Evolutionary conservation across 1,140 invertebrate genomes (phyloP).

Genomic region (Adoxophyes honmai): DNA sequence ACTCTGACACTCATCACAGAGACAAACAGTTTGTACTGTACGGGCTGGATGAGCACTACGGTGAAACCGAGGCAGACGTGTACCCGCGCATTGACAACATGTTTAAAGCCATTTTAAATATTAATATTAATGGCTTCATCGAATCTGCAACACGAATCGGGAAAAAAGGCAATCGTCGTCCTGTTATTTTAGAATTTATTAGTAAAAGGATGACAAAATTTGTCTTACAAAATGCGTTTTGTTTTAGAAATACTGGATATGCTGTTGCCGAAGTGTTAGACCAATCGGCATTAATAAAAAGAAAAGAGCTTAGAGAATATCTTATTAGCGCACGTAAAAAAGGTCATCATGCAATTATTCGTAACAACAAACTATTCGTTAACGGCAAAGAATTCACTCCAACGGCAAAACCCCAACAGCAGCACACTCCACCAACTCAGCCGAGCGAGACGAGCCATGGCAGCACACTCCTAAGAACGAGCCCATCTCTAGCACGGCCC

Average conservation of each 20-base stretch:
- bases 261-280: not conserved
- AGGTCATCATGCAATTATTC: not conserved
- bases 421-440: not conserved
- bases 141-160: not conserved
- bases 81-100: not conserved
- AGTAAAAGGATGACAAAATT: not conserved
- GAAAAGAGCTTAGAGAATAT: not conserved
- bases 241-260: too few species aligned
- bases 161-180: not conserved
- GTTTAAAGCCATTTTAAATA: not conserved
- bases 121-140: not conserved
- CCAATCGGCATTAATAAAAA: not conserved
- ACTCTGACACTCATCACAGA: too few species aligned
- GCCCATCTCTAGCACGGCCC: too few species aligned
- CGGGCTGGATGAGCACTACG: not conserved
- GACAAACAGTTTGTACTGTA: not conserved
- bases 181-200: not conserved
- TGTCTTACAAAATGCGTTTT: not conserved
- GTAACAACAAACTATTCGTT: not conserved
- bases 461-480: too few species aligned
- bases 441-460: not conserved
- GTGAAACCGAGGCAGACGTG: not conserved
- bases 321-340: not conserved
- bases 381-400: not conserved
- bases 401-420: not conserved